A percentile compares a stretch with the other conserved stretches of the same genome.
These are phyloP conservation scores for Mus caroli DNA, from an alignment of 2,797 vertebrate species.

Conservation along the genomic window DNA sequence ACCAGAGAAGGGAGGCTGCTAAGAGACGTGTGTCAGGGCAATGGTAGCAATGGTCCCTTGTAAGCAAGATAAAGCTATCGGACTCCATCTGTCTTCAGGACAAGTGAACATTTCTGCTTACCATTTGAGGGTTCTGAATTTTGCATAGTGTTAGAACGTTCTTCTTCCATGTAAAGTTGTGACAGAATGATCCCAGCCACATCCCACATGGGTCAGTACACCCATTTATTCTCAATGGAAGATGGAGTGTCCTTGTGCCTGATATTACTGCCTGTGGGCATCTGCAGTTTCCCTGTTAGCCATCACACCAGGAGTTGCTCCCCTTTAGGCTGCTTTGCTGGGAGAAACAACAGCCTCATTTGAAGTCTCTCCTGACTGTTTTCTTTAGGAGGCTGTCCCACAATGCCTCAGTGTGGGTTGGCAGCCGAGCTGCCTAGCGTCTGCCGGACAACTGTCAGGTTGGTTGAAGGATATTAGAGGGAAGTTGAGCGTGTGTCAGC, in stretches of 20 bases:
- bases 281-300: background rate
- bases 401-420: conserved; percentile 78
- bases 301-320: conserved; percentile 8
- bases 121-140: background rate
- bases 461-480: conserved; percentile 89
- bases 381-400: conserved; percentile 83
- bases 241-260: fast-evolving
- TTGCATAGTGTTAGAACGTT: background rate
- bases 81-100: background rate
- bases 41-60: background rate
- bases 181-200: background rate
- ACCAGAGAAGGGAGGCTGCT: fast-evolving
- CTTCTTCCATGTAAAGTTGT: background rate
- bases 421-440: conserved; percentile 84
- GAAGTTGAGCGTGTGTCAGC: conserved; percentile 91
- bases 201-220: background rate
- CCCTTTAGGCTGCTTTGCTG: conserved; percentile 9
- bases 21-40: background rate
- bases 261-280: fast-evolving
- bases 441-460: conserved; percentile 89
- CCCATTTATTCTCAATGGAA: background rate
- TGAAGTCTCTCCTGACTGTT: conserved; percentile 66
- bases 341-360: conserved; percentile 76
- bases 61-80: background rate
- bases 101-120: background rate